phyloP scores from a whole-genome alignment of 2,113 vertebrate species.

The Potamarius usumacintae region DNA sequence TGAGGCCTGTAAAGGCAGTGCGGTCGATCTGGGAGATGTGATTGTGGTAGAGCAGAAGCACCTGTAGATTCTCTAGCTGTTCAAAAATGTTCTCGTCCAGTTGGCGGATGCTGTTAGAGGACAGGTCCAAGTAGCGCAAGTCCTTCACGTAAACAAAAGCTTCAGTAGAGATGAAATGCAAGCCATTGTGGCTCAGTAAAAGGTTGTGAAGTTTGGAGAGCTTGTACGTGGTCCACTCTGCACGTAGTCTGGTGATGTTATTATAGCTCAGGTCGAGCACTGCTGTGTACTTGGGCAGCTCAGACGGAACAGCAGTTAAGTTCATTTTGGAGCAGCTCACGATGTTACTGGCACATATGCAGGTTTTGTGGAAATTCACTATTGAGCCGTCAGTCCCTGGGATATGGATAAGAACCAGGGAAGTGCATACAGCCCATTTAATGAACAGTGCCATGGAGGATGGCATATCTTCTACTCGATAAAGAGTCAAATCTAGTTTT shows the following conservation, averaged over 20 bases:
- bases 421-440: slow-evolving; percentile 56
- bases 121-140: slow-evolving; percentile 89
- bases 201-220: slow-evolving; percentile 84
- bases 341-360: slow-evolving; percentile 94
- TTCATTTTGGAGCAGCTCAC: slow-evolving; percentile 92
- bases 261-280: slow-evolving; percentile 94
- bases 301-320: slow-evolving; percentile 73
- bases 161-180: slow-evolving; percentile 87
- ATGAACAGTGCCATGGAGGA: slow-evolving; percentile 55
- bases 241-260: slow-evolving; percentile 75
- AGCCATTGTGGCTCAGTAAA: slow-evolving; percentile 87
- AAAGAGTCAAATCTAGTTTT: slow-evolving; percentile 44
- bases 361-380: slow-evolving; percentile 81
- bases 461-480: slow-evolving; percentile 56
- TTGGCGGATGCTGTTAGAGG: slow-evolving; percentile 81
- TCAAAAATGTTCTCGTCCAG: slow-evolving; percentile 91
- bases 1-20: slow-evolving; percentile 80
- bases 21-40: slow-evolving; percentile 84
- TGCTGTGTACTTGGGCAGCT: slow-evolving; percentile 80
- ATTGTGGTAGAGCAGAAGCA: slow-evolving; percentile 94
- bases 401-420: slow-evolving; percentile 59
- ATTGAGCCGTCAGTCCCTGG: slow-evolving; percentile 57
- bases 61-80: slow-evolving; percentile 81
- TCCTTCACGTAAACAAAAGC: slow-evolving; percentile 83
- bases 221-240: slow-evolving; percentile 81